Evolutionary conservation across 2,888 invertebrate genomes (phyloP), one percentile per base, ranked within the genome.

Genomic region (Cerceris rybyensis): DNA sequence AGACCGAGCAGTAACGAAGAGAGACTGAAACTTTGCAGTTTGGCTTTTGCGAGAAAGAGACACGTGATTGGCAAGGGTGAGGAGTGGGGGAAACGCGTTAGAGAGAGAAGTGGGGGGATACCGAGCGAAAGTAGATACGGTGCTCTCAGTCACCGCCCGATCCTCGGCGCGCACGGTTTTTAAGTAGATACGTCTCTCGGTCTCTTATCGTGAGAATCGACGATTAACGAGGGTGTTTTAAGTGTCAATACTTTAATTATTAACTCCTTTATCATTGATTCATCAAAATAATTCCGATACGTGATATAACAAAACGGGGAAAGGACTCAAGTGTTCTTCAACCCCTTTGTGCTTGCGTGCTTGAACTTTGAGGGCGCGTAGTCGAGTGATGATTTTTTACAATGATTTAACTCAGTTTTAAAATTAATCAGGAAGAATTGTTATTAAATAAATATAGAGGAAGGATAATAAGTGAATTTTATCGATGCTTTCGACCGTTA

Each of bases 131-230:
- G 73, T 73, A 78, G 67, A 81, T 4, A 28, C 69, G 78, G 81
- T 50, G 79, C 83, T 86, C 87, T 92, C 91, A 92, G 92, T 92
- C 90, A 90, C 92, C 91, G 92, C 91, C 91, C 92, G 91, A 90
- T 88, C 86, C 86, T 91, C 91, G 91, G 91, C 89, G 91, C 91
- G 92, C 86, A 89, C 89, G 88, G 88, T 90, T 81, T 84, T 75
- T 83, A 82, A 74, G 78, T 72, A 78, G 74, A 79, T 78, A 64
- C 75, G 73, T 41, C 65, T 85, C 78, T 79, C 75, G 70, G 58
- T 55, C 52, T 64, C 63, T 43, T 54, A 28, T 28, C 50, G 61
- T 43, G 52, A 69, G 46, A 61, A 66, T 72, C 60, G 57, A 4
- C 69, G 72, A 79, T 73, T 73, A 73, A 78, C 70, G 67, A 54